phyloP scores from a whole-genome alignment of 2,888 invertebrate genomes.

The Abscondita cerata region DNA sequence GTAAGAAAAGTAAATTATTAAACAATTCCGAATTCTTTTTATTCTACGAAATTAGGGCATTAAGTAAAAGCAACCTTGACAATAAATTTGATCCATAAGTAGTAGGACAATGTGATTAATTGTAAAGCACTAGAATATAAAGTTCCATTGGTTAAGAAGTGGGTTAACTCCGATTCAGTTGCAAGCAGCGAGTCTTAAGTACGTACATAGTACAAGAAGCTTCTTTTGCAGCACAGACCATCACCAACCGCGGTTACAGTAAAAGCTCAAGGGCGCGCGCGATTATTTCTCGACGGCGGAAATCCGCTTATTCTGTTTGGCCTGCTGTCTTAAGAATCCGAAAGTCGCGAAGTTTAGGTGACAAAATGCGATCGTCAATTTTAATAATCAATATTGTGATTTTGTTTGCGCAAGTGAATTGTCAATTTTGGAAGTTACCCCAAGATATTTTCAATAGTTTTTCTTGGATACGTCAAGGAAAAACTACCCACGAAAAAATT shows the following conservation, averaged over 20 bases:
- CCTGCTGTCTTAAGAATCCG: slow-evolving; percentile 21
- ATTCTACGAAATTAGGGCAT: slow-evolving; percentile 1
- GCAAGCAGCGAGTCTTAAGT: slow-evolving; percentile 32
- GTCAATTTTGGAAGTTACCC: slow-evolving; percentile 54
- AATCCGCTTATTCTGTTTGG: slow-evolving; percentile 30
- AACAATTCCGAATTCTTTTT: no score
- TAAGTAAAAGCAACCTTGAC: slow-evolving; percentile 24
- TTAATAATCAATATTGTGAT: slow-evolving; percentile 45
- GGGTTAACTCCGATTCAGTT: slow-evolving; percentile 55
- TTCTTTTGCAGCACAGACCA: slow-evolving; percentile 54
- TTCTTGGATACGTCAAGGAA: slow-evolving; percentile 52
- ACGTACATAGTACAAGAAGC: slow-evolving; percentile 53
- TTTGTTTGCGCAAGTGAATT: slow-evolving; percentile 46
- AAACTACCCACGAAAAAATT: slow-evolving; percentile 38
- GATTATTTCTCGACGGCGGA: slow-evolving; percentile 44
- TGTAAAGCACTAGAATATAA: slow-evolving; percentile 43
- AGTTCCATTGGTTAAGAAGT: slow-evolving; percentile 57
- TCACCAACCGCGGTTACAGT: slow-evolving; percentile 52
- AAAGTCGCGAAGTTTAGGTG: background rate
- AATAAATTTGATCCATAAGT: slow-evolving; percentile 10
- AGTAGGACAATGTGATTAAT: slow-evolving; percentile 23
- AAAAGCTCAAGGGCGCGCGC: slow-evolving; percentile 48
- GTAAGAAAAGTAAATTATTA: no score
- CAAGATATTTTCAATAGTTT: slow-evolving; percentile 47
- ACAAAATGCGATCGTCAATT: slow-evolving; percentile 46